phyloP scores from a whole-genome alignment of 2,797 vertebrate genomes.

The Babyrousa celebensis region DNA sequence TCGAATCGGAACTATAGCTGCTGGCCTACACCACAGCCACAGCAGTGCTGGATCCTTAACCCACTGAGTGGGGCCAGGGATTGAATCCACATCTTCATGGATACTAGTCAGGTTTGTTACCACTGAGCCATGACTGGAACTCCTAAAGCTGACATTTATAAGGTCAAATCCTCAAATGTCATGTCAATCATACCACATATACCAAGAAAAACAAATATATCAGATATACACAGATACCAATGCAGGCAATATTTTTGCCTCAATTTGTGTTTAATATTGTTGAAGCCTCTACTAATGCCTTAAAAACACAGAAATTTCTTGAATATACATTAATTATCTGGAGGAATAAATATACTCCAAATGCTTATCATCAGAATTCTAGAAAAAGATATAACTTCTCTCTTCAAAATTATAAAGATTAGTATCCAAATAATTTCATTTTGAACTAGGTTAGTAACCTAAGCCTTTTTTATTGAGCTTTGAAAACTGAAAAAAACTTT shows the following conservation, averaged over 20 bases:
- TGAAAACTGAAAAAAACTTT: conserved; percentile 21
- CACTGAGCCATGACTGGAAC: too few relatives aligned
- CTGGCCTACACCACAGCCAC: too few relatives aligned
- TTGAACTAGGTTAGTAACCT: conserved; percentile 40
- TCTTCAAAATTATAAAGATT: conserved; percentile 62
- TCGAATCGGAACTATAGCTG: too few relatives aligned
- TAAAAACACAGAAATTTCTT: conserved; percentile 48
- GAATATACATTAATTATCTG: not conserved
- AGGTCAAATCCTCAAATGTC: not conserved
- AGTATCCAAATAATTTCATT: conserved; percentile 55
- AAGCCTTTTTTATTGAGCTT: not conserved
- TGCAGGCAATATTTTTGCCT: not conserved
- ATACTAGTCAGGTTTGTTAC: too few relatives aligned
- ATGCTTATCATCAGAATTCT: conserved; percentile 43
- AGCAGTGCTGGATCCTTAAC: too few relatives aligned
- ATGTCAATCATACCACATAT: not conserved
- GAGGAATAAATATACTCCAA: conserved; percentile 65
- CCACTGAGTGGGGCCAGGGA: too few relatives aligned
- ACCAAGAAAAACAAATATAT: not conserved
- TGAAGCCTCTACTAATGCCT: not conserved
- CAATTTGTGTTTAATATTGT: conserved; percentile 56
- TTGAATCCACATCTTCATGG: too few relatives aligned
- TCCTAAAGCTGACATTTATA: not conserved
- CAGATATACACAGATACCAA: not conserved
- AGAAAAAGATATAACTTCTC: conserved; percentile 11